Evolutionary conservation across 2,113 vertebrate species (phyloP).

Genomic region (Dissostichus mawsoni): DNA sequence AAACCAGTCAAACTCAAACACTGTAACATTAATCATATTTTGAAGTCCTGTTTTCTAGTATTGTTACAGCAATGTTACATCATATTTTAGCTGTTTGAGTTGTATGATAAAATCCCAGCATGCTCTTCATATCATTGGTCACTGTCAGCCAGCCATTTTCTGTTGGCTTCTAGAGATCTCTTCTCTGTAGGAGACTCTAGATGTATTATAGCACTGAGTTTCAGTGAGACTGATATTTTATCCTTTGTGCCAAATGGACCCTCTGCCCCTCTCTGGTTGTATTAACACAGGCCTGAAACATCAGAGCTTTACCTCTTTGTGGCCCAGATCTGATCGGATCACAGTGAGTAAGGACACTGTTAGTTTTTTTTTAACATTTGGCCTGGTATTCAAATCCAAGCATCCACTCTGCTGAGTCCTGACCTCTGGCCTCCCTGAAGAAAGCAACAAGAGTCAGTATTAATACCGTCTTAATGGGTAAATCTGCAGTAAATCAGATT

Average conservation of each 20-base stretch:
- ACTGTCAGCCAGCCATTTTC: conserved; percentile 37
- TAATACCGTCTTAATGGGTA: conserved; percentile 23
- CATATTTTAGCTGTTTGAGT: conserved; percentile 44
- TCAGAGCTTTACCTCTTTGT: conserved; percentile 55
- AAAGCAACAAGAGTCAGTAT: conserved; percentile 15
- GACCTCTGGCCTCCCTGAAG: conserved; percentile 28
- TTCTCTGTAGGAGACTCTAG: conserved; percentile 13
- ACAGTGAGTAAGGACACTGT: neutral
- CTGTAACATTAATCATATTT: conserved; percentile 37
- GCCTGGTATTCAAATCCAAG: neutral
- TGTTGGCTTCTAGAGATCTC: conserved; percentile 20
- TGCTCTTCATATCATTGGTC: conserved; percentile 43
- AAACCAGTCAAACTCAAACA: conserved; percentile 9
- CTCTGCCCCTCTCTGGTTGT: conserved; percentile 30
- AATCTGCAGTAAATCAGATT: conserved; percentile 28
- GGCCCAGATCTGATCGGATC: conserved; percentile 54
- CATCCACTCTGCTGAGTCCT: conserved; percentile 17
- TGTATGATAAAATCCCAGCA: conserved; percentile 49
- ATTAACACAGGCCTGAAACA: conserved; percentile 46
- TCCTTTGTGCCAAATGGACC: conserved; percentile 46
- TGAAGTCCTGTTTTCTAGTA: conserved; percentile 36
- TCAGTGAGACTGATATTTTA: conserved; percentile 41
- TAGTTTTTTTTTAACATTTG: neutral
- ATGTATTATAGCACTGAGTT: conserved; percentile 47
- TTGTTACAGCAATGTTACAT: conserved; percentile 26